Evolutionary conservation across 2,888 invertebrate genomes (phyloP), one percentile per base, ranked within the genome.

Genomic region (Cantharis lateralis): DNA sequence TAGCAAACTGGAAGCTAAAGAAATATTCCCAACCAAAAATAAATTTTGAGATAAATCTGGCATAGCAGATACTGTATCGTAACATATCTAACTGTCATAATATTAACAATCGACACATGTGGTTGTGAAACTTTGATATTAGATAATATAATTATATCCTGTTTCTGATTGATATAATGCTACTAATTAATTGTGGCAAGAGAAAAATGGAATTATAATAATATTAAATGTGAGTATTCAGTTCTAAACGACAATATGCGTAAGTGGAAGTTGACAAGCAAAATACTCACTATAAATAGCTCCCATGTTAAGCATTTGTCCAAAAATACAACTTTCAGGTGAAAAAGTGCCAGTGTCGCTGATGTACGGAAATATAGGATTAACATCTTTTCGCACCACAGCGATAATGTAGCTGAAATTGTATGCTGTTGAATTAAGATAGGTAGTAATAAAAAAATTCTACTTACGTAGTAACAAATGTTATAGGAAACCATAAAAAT

Each of bases 301-400:
- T 70, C 93, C 92, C 70, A 94, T 89, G 84, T 94, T 95, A 32
- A 95, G 89, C 62, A 94, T 88, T 86, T 94, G 93, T 0, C 93
- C 93, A 87, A 95, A 96, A 77, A 95, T 91, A 86, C 95, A 95
- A 86, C 94, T 94, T 85, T 95, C 95, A 4, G 95, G 95, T 0
- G 93, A 90, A 82, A 91, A 90, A 0, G 94, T 91, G 1, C 94
- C 95, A 10, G 93, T 92, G 85, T 93, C 93, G 80, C 94, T 94
- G 79, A 95, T 94, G 83, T 94, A 95, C 0, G 95, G 94, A 81
- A 94, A 92, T 66, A 91, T 89, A 63, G 92, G 91, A 32, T 91
- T 91, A 62, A 94, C 93, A 87, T 94, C 93, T 63, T 91, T 91
- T 81, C 91, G 88, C 48, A 90, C 82, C 0, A 93, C 92, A 1